Percentiles rank a stretch among this genome's conserved stretches.
phyloP scores from a whole-genome alignment of 2,797 vertebrate species.

The Melanotaenia trifasciata region DNA sequence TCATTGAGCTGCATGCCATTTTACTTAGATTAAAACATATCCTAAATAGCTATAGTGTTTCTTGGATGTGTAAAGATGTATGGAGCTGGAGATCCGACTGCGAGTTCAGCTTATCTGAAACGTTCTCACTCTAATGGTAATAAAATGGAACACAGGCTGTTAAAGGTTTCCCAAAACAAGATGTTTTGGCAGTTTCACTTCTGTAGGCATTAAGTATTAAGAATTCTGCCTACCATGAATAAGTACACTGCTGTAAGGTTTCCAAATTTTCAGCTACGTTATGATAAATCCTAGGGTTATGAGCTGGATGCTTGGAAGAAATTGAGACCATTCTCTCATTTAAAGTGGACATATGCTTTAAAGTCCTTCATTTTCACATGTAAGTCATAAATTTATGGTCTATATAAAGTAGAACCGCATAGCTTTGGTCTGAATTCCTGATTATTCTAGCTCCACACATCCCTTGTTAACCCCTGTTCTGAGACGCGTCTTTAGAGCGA shows the following conservation, averaged over 20 bases:
- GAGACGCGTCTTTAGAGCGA: no score
- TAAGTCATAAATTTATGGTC: no score
- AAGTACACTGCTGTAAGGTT: neutral
- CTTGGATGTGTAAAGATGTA: neutral
- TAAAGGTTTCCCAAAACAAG: neutral
- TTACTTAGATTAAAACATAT: neutral
- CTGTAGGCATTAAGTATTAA: neutral
- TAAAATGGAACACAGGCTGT: neutral
- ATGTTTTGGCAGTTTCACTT: neutral
- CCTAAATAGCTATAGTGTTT: neutral
- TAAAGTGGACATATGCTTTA: no score
- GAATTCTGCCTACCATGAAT: neutral
- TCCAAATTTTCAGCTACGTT: neutral
- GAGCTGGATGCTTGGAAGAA: neutral
- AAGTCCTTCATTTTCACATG: no score
- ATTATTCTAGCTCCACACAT: no score
- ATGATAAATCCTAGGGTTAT: neutral
- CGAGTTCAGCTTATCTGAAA: no score
- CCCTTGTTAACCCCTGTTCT: no score
- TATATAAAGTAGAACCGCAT: no score
- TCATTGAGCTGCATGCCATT: conserved; percentile 3
- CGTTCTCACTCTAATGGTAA: no score
- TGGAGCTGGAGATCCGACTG: neutral
- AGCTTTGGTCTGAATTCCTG: no score
- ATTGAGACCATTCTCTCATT: neutral